Base-by-base conservation (phyloP, 2,888 invertebrate genomes). In the Neoascia interrupta region DNA sequence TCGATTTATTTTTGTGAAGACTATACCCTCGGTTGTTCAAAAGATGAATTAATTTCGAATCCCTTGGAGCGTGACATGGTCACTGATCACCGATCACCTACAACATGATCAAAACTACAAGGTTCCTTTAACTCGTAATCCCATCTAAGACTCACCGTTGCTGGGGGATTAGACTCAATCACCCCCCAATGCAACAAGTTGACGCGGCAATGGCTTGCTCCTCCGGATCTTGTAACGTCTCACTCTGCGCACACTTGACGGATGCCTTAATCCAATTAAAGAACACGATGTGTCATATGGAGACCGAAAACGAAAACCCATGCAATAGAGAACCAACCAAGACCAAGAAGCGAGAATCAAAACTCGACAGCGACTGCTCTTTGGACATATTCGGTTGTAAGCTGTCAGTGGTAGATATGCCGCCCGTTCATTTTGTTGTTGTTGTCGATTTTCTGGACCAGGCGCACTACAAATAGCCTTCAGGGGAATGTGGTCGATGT, bases 261-360 rank as follows among this genome's bases (percentile, higher is more conserved):
- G 82, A 83, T 82, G 82, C 81, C 81, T 81, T 83, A 83, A 83
- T 83, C 83, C 83, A 83, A 83, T 83, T 83, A 83, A 82, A 82
- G 75, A 82, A 81, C 73, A 68, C 49, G 61, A 72, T 56, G 79
- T 79, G 79, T 79, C 79, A 66, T 79, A 79, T 73, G 73, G 73
- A 47, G 39, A 37, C 13, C 34, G n/a, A 31, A 31, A 31, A 8
- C 8, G 21, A 34, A 6, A 21, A 19, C 37, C 34, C 36, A 37
- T 43, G 31, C 53, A 53, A 37, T 31, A 41, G 23, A 49, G 16
- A 43, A 47, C 37, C 10, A 45, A 11, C 31, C 31, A 13, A 13
- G n/a, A 34, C 13, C 31, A 26, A 37, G 15, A 51, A 37, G 18
- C 61, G 49, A 39, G 28, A 60, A 43, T 45, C 63, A 34, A 56